Evolutionary conservation across 2,888 invertebrate species (phyloP), one percentile per base, ranked within the genome.

Genomic region (Stenchaetothrips biformis): DNA sequence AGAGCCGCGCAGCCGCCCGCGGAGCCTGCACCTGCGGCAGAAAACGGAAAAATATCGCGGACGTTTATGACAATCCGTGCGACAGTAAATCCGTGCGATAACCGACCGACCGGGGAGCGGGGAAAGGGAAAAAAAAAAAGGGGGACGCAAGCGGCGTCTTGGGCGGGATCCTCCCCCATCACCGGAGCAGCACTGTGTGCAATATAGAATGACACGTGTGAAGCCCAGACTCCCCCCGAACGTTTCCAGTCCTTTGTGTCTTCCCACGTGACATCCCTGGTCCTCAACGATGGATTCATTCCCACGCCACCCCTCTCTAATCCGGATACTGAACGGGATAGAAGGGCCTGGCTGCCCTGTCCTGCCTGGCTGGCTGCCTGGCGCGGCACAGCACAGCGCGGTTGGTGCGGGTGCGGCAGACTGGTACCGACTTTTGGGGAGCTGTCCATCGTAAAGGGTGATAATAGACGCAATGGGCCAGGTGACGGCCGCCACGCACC

Each of bases 391-490:
- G 37, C n/a, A n/a, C n/a, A n/a, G n/a, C n/a, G n/a, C 37, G 37
- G 37, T n/a, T n/a, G 37, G 37, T 37, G 37, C 37, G 37, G 37
- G 37, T 37, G 37, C 37, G 37, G 37, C 37, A 37, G 37, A 4
- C 37, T 4, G 37, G 67, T n/a, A 9, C 67, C 67, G 67, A 67
- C 67, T 67, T 67, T 67, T n/a, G n/a, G 67, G 67, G 67, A 21
- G 21, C 67, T 25, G 67, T 74, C n/a, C 67, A 74, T 11, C 67
- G 67, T 74, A 74, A 74, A 25, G 67, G 59, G 67, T 74, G 67
- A 74, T 74, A 74, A n/a, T 74, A 74, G 67, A 74, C 67, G 67
- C 67, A 74, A 74, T 74, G 67, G 67, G 7, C 67, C 67, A 74
- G 67, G 67, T 74, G 67, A 74, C 67, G 67, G n/a, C 67, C 25